Evolutionary conservation across 2,888 invertebrate genomes (phyloP).

Genomic region (Eurois occulta): DNA sequence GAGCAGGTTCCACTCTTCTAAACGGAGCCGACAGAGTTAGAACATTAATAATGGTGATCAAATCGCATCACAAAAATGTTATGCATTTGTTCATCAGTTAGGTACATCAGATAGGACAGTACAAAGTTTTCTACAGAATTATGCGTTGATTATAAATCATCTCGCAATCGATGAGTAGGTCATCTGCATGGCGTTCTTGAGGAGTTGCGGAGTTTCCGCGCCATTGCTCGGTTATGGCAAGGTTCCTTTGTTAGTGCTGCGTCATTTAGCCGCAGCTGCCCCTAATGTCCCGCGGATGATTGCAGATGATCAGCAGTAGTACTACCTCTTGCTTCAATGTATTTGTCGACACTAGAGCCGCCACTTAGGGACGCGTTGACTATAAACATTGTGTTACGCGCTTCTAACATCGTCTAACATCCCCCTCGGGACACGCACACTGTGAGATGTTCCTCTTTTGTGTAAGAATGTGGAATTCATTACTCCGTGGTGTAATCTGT

Average conservation of each 20-base stretch:
- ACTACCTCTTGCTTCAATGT: conserved; percentile 6
- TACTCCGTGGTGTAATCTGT: conserved; percentile 29
- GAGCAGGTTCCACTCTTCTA: neutral
- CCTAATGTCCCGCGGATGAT: conserved; percentile 26
- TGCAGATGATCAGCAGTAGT: conserved; percentile 23
- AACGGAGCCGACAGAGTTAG: neutral
- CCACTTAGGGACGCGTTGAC: neutral
- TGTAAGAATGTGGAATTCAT: conserved; percentile 32
- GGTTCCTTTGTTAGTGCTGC: conserved; percentile 43
- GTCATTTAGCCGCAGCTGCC: conserved; percentile 40
- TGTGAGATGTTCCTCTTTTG: conserved; percentile 13
- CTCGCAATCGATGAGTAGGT: conserved; percentile 19
- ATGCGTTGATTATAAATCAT: conserved; percentile 3
- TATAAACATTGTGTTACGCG: conserved; percentile 25
- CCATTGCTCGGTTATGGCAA: conserved; percentile 36
- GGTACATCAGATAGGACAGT: neutral
- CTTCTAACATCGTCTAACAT: conserved; percentile 18
- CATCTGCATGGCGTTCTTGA: conserved; percentile 9
- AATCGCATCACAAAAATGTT: neutral
- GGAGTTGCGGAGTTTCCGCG: conserved; percentile 29
- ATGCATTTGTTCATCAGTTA: neutral
- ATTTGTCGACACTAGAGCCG: conserved; percentile 11
- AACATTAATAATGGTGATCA: neutral
- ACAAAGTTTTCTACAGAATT: neutral
- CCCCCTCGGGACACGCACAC: conserved; percentile 22